Percentiles rank a stretch among this genome's conserved stretches.
Evolutionary conservation across 2,888 invertebrate species (phyloP).

Genomic region (Nomada hirtipes): DNA sequence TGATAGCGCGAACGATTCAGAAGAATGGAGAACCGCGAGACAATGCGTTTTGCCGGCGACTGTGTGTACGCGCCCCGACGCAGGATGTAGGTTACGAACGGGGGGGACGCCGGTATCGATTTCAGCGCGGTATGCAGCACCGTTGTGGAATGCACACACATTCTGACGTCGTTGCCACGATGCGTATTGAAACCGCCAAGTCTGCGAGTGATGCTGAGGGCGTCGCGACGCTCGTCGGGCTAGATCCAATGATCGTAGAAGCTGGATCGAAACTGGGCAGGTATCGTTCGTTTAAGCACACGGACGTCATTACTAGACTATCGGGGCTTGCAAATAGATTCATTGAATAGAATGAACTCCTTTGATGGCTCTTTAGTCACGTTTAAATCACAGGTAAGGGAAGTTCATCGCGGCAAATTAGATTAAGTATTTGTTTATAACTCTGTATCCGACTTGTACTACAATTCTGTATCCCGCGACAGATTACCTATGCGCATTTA

Average conservation of each 20-base stretch:
- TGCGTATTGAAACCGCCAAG: constrained; percentile 18
- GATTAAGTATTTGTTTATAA: no score
- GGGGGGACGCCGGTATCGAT: constrained; percentile 82
- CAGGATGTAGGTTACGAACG: constrained; percentile 81
- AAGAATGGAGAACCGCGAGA: constrained; percentile 22
- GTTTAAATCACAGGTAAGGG: no score
- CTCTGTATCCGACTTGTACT: no score
- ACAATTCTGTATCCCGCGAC: no score
- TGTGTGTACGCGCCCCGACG: constrained; percentile 67
- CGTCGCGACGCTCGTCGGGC: neutral
- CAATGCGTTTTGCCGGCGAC: constrained; percentile 71
- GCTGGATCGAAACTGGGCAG: neutral
- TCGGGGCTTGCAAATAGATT: neutral
- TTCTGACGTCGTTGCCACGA: constrained; percentile 72
- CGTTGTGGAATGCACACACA: constrained; percentile 80
- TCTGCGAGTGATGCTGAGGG: neutral
- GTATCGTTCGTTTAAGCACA: neutral
- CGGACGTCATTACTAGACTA: neutral
- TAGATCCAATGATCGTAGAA: neutral
- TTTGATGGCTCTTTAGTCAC: no score
- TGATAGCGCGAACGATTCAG: constrained; percentile 31
- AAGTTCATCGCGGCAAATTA: no score
- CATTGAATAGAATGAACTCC: no score
- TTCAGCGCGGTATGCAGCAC: constrained; percentile 80
- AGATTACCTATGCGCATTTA: no score